phyloP scores from a whole-genome alignment of 2,888 invertebrate species.

The Halocaridina rubra region DNA sequence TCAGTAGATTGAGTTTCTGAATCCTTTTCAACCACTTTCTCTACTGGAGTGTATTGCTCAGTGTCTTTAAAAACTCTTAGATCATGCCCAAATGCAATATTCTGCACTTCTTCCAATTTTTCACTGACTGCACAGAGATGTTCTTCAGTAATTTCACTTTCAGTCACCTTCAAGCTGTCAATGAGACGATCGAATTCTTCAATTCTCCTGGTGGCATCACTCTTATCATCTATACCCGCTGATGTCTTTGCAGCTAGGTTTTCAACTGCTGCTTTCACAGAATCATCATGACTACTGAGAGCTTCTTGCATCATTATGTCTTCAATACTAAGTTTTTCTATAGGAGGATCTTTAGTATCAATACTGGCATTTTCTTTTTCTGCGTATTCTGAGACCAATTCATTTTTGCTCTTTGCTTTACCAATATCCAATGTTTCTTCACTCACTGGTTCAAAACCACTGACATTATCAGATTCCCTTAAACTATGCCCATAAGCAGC shows the following conservation, averaged over 20 bases:
- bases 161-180: not conserved
- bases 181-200: not conserved
- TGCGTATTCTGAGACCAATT: not conserved
- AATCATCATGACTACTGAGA: not conserved
- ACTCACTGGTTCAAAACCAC: not conserved
- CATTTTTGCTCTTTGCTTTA: not conserved
- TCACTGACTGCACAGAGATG: constrained; percentile 51
- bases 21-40: no score
- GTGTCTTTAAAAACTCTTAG: constrained; percentile 51
- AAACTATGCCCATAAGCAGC: not conserved
- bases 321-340: not conserved
- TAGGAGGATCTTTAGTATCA: no score
- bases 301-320: not conserved
- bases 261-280: not conserved
- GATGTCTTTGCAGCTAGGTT: not conserved
- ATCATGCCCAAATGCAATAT: constrained; percentile 43
- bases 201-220: not conserved
- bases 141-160: constrained; percentile 52
- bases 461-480: not conserved
- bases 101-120: constrained; percentile 45
- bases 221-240: not conserved
- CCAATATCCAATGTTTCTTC: not conserved
- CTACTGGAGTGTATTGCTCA: no score
- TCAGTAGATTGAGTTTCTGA: no score
- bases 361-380: not conserved